These are phyloP conservation scores for Alcedo quadribrachys DNA, from an alignment of 2,797 vertebrate genomes.

Conservation along the genomic window DNA sequence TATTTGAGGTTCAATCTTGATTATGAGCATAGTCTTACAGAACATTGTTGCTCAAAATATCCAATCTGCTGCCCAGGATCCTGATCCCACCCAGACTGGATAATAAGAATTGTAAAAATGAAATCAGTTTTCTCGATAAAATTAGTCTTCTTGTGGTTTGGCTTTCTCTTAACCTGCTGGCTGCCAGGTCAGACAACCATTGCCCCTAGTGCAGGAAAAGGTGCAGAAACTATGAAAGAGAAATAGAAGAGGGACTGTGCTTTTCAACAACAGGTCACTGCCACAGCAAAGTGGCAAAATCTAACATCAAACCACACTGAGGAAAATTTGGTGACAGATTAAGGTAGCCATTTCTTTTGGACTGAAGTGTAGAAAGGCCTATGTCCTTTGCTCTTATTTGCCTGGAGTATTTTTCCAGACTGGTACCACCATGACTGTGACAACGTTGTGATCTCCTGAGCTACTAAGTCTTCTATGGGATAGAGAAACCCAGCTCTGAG, in stretches of 20 bases:
- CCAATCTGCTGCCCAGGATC: not conserved
- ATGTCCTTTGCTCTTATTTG: not conserved
- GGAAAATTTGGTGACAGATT: not conserved
- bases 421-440: not conserved
- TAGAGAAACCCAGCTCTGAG: not conserved
- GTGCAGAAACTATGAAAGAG: not conserved
- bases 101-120: not conserved
- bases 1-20: not conserved
- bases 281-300: not conserved
- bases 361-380: not conserved
- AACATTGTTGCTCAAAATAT: not conserved
- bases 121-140: not conserved
- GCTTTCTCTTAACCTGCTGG: not conserved
- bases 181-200: not conserved
- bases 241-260: not conserved
- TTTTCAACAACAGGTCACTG: not conserved
- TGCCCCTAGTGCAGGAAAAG: not conserved
- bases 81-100: not conserved
- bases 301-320: not conserved
- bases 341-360: not conserved
- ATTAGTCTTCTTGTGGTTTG: not conserved
- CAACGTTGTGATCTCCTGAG: not conserved
- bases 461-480: not conserved
- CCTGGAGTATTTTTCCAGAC: not conserved
- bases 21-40: not conserved